These are phyloP conservation scores for Venustaconcha ellipsiformis DNA, from an alignment of 1,140 invertebrate species.

Conservation along the genomic window DNA sequence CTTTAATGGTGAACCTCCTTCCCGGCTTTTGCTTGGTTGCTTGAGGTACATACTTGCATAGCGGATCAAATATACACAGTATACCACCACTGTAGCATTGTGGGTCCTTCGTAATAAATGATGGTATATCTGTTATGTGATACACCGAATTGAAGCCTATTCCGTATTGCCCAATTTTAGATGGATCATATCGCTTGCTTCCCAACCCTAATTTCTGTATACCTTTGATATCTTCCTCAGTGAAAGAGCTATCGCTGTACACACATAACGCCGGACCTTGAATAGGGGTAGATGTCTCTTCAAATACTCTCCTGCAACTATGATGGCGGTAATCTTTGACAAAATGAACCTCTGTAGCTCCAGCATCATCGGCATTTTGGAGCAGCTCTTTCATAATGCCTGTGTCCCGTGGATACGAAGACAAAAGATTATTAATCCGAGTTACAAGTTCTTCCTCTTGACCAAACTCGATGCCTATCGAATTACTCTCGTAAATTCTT, in stretches of 20 bases:
- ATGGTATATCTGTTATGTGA: slow-evolving; percentile 61
- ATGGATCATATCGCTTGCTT: slow-evolving; percentile 44
- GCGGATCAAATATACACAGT: slow-evolving; percentile 59
- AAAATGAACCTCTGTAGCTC: slow-evolving; percentile 58
- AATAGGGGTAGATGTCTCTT: slow-evolving; percentile 37
- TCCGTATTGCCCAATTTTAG: slow-evolving; percentile 57
- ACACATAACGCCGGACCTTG: slow-evolving; percentile 61
- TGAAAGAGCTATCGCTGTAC: slow-evolving; percentile 58
- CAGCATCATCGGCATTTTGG: slow-evolving; percentile 69
- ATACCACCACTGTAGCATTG: slow-evolving; percentile 33
- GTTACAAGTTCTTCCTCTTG: slow-evolving; percentile 54
- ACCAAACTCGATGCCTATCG: slow-evolving; percentile 36
- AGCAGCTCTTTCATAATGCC: slow-evolving; percentile 53
- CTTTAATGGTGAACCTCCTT: slow-evolving; percentile 26
- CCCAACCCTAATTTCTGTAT: slow-evolving; percentile 57
- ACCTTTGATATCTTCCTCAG: slow-evolving; percentile 53
- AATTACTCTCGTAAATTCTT: slow-evolving; percentile 1
- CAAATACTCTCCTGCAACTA: slow-evolving; percentile 31
- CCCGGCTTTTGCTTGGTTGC: slow-evolving; percentile 43
- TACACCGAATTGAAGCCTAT: slow-evolving; percentile 64
- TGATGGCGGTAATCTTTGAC: slow-evolving; percentile 51
- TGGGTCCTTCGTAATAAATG: slow-evolving; percentile 49
- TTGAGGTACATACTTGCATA: slow-evolving; percentile 46
- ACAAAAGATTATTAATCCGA: slow-evolving; percentile 48
- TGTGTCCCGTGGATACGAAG: slow-evolving; percentile 51